Evolutionary conservation across 1,140 invertebrate species (phyloP).

Genomic region (Zaprionus gabonicus): DNA sequence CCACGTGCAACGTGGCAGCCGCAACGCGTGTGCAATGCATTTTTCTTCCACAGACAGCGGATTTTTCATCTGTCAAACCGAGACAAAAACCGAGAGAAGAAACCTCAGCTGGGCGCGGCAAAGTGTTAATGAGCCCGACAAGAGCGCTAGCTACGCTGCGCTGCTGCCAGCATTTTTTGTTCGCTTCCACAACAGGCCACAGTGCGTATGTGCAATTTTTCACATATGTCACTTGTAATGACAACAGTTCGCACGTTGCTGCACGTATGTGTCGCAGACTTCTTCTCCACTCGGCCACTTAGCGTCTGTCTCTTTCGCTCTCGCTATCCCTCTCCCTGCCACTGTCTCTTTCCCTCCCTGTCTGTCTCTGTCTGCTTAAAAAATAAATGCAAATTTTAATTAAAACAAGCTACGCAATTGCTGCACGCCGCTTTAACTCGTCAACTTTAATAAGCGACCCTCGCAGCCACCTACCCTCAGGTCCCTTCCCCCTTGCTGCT

Average conservation of each 20-base stretch:
- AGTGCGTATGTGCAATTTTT: constrained; percentile 76
- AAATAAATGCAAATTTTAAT: constrained; percentile 81
- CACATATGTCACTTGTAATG: constrained; percentile 61
- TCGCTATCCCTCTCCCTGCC: neutral
- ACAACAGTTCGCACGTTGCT: constrained; percentile 36
- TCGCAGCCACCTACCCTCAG: neutral
- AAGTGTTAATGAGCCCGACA: constrained; percentile 69
- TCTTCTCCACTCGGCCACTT: constrained; percentile 70
- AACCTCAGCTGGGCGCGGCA: constrained; percentile 32
- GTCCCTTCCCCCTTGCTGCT: neutral
- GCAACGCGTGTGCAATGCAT: constrained; percentile 1
- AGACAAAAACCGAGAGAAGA: constrained; percentile 19
- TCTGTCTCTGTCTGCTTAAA: constrained; percentile 3
- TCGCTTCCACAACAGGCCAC: constrained; percentile 27
- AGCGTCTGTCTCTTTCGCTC: constrained; percentile 27
- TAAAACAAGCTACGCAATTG: constrained; percentile 60
- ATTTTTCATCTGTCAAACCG: constrained; percentile 24
- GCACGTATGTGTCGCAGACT: constrained; percentile 64
- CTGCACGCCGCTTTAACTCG: constrained; percentile 43
- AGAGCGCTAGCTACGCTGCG: neutral
- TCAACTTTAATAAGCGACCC: constrained; percentile 60
- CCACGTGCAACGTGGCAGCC: neutral
- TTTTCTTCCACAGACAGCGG: constrained; percentile 1
- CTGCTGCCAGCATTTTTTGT: neutral
- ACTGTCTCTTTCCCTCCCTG: neutral